These are phyloP conservation scores for Caenorhabditis latens DNA, from an alignment of 1,140 invertebrate species.

Conservation along the genomic window DNA sequence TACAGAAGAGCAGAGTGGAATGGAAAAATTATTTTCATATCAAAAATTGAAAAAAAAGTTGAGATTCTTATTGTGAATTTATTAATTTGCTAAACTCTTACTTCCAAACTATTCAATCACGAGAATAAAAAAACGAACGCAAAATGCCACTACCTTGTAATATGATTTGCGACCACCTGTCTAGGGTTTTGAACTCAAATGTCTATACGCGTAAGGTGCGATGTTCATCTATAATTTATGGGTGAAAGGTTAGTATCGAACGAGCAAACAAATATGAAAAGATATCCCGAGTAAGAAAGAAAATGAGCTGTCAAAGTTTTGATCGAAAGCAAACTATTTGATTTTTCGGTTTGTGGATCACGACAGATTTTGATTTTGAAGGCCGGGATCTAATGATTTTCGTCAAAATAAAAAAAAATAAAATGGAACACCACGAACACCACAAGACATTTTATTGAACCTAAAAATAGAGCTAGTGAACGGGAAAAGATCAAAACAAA, in stretches of 20 bases:
- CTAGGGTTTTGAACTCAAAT: too few relatives aligned
- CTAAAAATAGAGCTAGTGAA: not conserved
- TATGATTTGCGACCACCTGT: too few relatives aligned
- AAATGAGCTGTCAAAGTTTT: constrained; percentile 31
- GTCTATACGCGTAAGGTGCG: not conserved
- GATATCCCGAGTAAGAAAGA: not conserved
- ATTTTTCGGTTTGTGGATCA: not conserved
- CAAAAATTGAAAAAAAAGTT: not conserved
- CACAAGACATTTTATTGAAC: not conserved
- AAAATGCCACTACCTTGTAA: too few relatives aligned
- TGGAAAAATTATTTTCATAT: not conserved
- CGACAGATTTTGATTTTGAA: not conserved
- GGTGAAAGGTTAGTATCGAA: not conserved
- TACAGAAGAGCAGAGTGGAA: not conserved
- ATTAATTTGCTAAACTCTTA: too few relatives aligned
- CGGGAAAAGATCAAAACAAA: constrained; percentile 21
- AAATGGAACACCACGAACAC: not conserved
- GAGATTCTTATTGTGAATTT: too few relatives aligned
- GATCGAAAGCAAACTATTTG: constrained; percentile 20
- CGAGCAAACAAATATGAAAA: constrained; percentile 10
- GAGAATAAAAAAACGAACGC: too few relatives aligned
- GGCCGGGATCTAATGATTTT: too few relatives aligned
- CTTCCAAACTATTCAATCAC: too few relatives aligned
- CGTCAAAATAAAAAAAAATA: not conserved
- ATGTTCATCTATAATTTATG: not conserved